phyloP scores from a whole-genome alignment of 2,888 invertebrate species.

The Tenthredo notha region DNA sequence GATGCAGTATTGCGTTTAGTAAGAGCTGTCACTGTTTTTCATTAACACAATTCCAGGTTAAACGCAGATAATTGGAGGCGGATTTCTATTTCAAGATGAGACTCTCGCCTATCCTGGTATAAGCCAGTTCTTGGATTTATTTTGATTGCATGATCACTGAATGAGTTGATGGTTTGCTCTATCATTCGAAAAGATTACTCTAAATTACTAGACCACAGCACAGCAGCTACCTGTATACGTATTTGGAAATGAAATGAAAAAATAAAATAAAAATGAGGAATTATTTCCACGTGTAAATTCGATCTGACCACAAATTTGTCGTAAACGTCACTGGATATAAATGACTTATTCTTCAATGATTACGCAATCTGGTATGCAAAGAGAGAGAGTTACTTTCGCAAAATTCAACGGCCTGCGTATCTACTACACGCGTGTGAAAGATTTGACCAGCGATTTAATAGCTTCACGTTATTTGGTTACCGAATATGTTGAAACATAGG shows the following conservation, averaged over 20 bases:
- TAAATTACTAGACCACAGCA: constrained; percentile 31
- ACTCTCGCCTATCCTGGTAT: constrained; percentile 39
- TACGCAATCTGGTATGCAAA: constrained; percentile 18
- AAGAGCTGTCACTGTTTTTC: constrained; percentile 54
- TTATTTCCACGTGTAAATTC: constrained; percentile 7
- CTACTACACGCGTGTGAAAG: background rate
- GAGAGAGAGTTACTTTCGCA: constrained; percentile 42
- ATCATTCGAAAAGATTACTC: constrained; percentile 22
- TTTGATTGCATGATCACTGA: constrained; percentile 33
- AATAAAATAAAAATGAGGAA: background rate
- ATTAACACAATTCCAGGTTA: constrained; percentile 51
- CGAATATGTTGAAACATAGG: constrained; percentile 33
- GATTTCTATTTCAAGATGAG: constrained; percentile 54
- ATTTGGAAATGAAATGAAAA: background rate
- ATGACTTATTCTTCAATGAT: constrained; percentile 7
- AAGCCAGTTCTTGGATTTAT: background rate
- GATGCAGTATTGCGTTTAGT: constrained; percentile 51
- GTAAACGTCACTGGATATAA: constrained; percentile 4
- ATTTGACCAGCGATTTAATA: constrained; percentile 32
- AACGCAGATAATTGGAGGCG: constrained; percentile 49
- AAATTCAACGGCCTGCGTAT: constrained; percentile 7
- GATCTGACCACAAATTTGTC: constrained; percentile 36
- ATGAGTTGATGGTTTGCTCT: constrained; percentile 23
- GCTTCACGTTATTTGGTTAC: constrained; percentile 29
- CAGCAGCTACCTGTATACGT: background rate